Conservation (phyloP, 2,113 vertebrate species). For the Microcebus lehilahytsara region DNA sequence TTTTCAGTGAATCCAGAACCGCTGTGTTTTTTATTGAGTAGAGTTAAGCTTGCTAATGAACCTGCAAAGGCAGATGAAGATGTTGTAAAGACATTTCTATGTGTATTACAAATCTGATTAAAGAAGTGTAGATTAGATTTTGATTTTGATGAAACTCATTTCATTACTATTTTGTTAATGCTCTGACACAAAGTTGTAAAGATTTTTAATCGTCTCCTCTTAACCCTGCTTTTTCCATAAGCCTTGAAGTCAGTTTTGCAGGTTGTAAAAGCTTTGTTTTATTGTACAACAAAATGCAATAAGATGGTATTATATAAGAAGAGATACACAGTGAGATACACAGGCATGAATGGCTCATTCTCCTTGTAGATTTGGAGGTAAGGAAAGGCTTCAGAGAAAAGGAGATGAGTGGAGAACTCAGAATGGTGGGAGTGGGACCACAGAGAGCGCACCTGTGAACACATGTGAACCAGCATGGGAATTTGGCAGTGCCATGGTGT, state of each 20-base stretch:
- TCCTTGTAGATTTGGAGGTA: too few relatives aligned
- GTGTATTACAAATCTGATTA: background rate
- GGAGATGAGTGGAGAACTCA: too few relatives aligned
- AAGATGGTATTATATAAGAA: background rate
- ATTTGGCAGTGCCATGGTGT: too few relatives aligned
- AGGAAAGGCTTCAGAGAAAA: too few relatives aligned
- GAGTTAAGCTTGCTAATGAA: background rate
- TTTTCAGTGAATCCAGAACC: background rate
- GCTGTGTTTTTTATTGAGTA: background rate
- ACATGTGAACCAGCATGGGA: too few relatives aligned
- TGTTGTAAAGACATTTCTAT: background rate
- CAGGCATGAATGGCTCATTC: too few relatives aligned
- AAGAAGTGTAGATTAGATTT: background rate
- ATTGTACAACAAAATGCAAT: background rate
- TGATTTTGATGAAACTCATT: background rate
- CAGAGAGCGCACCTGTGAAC: too few relatives aligned
- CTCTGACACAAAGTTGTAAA: background rate
- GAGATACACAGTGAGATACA: too few relatives aligned
- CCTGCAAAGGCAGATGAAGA: too few relatives aligned
- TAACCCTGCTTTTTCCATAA: background rate
- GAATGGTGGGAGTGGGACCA: too few relatives aligned
- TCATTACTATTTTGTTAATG: background rate
- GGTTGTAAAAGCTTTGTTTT: background rate
- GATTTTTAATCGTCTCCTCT: background rate
- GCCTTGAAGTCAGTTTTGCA: background rate